These are phyloP conservation scores for Corapipo altera DNA, from an alignment of 2,113 vertebrate species.

Conservation along the genomic window DNA sequence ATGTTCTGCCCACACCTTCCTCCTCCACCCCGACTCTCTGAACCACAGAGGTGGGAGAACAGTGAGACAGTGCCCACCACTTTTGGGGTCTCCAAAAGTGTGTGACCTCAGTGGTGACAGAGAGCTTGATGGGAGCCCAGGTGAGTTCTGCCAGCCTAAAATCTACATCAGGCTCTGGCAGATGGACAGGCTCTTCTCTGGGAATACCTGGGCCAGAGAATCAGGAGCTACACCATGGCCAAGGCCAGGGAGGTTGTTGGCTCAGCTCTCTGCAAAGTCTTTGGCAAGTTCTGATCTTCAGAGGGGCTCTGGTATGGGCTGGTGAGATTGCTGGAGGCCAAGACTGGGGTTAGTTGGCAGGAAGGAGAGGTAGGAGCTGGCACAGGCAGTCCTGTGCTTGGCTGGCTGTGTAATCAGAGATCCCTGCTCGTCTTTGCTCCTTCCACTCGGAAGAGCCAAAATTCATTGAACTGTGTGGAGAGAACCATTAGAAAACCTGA, in stretches of 20 bases:
- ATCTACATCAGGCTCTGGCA: not conserved
- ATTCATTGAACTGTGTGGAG: not conserved
- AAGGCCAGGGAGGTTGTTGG: not conserved
- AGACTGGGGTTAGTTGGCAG: not conserved
- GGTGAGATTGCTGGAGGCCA: not conserved
- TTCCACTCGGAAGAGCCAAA: not conserved
- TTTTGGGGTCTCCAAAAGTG: not conserved
- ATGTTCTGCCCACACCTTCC: not conserved
- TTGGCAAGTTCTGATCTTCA: constrained; percentile 18
- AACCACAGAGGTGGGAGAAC: fast-evolving
- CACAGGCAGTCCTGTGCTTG: not conserved
- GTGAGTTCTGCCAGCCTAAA: not conserved
- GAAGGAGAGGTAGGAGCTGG: not conserved
- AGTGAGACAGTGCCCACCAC: fast-evolving
- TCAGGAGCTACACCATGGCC: not conserved
- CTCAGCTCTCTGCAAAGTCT: not conserved
- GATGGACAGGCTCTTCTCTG: not conserved
- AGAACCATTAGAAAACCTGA: not conserved
- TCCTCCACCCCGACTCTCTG: not conserved
- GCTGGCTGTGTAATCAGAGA: not conserved
- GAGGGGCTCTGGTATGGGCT: not conserved
- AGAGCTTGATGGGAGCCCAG: not conserved
- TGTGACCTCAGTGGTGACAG: not conserved
- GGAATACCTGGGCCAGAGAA: not conserved
- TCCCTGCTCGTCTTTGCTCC: not conserved